Percentiles rank a stretch among this genome's conserved stretches.
phyloP scores from a whole-genome alignment of 2,797 vertebrate species.

The Esox masquinongy region DNA sequence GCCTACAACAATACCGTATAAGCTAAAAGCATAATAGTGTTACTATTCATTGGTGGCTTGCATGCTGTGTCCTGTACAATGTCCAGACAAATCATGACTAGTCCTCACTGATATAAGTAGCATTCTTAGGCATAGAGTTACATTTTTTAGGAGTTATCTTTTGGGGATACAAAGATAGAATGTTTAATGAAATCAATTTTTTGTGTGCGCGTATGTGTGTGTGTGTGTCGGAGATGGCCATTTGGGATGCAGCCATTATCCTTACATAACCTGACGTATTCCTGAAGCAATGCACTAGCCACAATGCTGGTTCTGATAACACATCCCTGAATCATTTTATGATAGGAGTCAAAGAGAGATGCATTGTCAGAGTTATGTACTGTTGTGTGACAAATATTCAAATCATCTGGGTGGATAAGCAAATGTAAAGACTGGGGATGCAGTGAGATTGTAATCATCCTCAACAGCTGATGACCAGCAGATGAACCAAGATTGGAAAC shows the following conservation, averaged over 20 bases:
- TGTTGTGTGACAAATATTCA: constrained; percentile 6
- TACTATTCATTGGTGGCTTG: neutral
- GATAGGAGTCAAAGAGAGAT: neutral
- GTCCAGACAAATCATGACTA: neutral
- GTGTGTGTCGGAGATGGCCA: neutral
- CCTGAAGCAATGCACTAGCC: constrained; percentile 3
- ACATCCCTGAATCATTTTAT: constrained; percentile 17
- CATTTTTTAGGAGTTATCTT: too few relatives aligned
- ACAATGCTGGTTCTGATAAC: constrained; percentile 29
- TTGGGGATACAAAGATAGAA: neutral
- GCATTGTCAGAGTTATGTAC: neutral
- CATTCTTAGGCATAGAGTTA: neutral
- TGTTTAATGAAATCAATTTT: constrained; percentile 38
- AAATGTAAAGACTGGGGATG: constrained; percentile 18
- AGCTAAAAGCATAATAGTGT: neutral
- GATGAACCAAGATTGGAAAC: constrained; percentile 30
- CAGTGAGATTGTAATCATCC: constrained; percentile 32
- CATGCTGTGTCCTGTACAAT: neutral
- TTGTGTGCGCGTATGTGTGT: constrained; percentile 38
- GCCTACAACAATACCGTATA: neutral
- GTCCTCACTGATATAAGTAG: too few relatives aligned
- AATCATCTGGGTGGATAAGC: constrained; percentile 21
- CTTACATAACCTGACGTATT: constrained; percentile 21
- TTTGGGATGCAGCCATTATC: constrained; percentile 3
- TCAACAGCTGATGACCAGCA: constrained; percentile 19